Percentiles rank a stretch among this genome's conserved stretches.
Conservation (phyloP, 2,888 invertebrate species). For the Clistopyga incitator region DNA sequence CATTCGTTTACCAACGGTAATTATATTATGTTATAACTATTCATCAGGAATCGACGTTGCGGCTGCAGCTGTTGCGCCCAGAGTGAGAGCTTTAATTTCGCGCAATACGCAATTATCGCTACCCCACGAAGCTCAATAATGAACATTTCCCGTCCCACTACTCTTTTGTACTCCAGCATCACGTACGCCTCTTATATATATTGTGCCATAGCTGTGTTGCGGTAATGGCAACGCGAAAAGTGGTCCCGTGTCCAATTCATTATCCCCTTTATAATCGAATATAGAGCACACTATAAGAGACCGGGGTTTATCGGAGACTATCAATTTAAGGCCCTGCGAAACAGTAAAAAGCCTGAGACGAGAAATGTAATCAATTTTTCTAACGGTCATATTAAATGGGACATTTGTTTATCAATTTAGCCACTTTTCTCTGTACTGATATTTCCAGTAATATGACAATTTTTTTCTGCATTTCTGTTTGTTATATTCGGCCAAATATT, state of each 20-base stretch:
- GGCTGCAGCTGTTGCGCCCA: slow-evolving; percentile 21
- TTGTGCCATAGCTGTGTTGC: background rate
- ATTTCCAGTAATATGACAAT: too few relatives aligned
- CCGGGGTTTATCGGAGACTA: background rate
- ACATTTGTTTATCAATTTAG: too few relatives aligned
- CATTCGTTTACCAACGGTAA: slow-evolving; percentile 22
- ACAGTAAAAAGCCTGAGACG: too few relatives aligned
- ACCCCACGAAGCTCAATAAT: slow-evolving; percentile 42
- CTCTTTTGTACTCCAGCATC: slow-evolving; percentile 6
- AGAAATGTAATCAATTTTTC: too few relatives aligned
- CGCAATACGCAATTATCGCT: slow-evolving; percentile 53
- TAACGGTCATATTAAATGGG: too few relatives aligned
- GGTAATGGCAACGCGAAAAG: slow-evolving; percentile 11
- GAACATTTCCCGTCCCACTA: slow-evolving; percentile 41
- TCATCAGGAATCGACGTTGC: slow-evolving; percentile 5
- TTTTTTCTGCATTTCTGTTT: too few relatives aligned
- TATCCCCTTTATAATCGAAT: slow-evolving; percentile 37
- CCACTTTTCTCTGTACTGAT: too few relatives aligned
- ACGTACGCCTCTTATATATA: background rate
- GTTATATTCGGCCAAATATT: too few relatives aligned
- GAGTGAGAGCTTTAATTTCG: slow-evolving; percentile 42
- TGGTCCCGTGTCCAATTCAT: slow-evolving; percentile 20
- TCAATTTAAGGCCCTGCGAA: background rate
- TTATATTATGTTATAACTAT: slow-evolving; percentile 9
- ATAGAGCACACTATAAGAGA: background rate